Evolutionary conservation across 2,888 invertebrate genomes (phyloP).

Genomic region (Acholoe squamosa): DNA sequence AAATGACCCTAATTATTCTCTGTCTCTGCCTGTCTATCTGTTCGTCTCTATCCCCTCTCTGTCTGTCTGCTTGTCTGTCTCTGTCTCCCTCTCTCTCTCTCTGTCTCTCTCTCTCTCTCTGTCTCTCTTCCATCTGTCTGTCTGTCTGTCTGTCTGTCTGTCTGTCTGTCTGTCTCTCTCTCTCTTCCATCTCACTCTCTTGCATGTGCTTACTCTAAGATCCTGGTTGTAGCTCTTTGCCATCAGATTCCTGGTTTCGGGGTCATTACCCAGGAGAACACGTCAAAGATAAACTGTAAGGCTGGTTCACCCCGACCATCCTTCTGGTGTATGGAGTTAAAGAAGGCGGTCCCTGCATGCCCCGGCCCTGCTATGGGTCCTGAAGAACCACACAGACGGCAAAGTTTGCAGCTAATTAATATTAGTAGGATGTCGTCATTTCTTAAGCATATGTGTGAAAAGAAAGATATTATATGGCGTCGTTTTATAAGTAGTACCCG

Average conservation of each 20-base stretch:
- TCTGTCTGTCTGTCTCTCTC: neutral
- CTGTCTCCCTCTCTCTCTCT: too few species aligned
- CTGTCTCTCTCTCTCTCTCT: neutral
- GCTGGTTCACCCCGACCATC: neutral
- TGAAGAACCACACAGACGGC: neutral
- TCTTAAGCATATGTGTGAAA: too few species aligned
- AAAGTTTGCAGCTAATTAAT: too few species aligned
- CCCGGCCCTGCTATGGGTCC: constrained; percentile 35
- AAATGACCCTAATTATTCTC: too few species aligned
- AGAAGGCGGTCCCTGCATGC: constrained; percentile 35
- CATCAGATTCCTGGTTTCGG: neutral
- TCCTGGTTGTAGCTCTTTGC: constrained; percentile 37
- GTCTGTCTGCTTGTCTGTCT: too few species aligned
- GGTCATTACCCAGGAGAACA: neutral
- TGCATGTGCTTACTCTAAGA: neutral
- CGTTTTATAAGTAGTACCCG: too few species aligned
- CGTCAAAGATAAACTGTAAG: constrained; percentile 31
- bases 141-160: neutral
- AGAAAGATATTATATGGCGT: too few species aligned
- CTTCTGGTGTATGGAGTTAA: neutral
- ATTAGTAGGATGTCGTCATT: too few species aligned
- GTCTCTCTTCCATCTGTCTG: neutral
- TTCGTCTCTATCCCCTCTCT: too few species aligned
- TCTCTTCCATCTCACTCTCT: neutral
- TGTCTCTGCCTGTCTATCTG: too few species aligned